Evolutionary conservation across 2,797 vertebrate genomes (phyloP).

Genomic region (Margarornis squamiger): DNA sequence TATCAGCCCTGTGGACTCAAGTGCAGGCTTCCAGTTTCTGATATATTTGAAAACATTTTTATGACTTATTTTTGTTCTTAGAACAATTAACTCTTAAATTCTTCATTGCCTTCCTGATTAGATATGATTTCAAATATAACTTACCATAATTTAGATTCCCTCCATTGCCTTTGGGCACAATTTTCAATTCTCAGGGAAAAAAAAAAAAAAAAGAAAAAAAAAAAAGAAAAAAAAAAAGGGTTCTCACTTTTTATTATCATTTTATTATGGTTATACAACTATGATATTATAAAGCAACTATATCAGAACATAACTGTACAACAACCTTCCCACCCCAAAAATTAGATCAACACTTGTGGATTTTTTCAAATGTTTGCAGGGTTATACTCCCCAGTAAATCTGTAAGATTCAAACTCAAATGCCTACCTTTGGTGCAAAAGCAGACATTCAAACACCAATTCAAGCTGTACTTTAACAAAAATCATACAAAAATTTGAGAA

Average conservation of each 20-base stretch:
- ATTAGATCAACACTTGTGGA: background rate
- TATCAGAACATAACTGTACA: background rate
- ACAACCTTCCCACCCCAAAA: rapidly evolving
- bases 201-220: background rate
- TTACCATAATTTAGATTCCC: background rate
- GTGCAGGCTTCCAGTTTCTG: background rate
- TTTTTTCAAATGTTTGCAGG: background rate
- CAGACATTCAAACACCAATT: background rate
- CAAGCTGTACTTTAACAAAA: background rate
- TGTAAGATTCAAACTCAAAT: background rate
- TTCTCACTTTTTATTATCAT: background rate
- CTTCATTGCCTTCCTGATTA: background rate
- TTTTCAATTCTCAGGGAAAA: background rate
- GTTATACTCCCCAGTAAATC: background rate
- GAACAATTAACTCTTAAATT: background rate
- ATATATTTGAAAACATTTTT: background rate
- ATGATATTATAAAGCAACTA: background rate
- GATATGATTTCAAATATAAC: background rate
- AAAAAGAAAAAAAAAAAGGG: background rate
- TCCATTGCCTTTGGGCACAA: background rate
- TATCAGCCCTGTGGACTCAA: background rate
- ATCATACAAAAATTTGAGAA: background rate
- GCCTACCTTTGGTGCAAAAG: background rate
- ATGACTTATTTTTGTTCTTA: background rate
- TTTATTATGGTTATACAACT: background rate